A percentile compares a stretch with the other conserved stretches of the same genome.
Evolutionary conservation across 2,797 vertebrate genomes (phyloP).

Genomic region (Phataginus tetradactyla): DNA sequence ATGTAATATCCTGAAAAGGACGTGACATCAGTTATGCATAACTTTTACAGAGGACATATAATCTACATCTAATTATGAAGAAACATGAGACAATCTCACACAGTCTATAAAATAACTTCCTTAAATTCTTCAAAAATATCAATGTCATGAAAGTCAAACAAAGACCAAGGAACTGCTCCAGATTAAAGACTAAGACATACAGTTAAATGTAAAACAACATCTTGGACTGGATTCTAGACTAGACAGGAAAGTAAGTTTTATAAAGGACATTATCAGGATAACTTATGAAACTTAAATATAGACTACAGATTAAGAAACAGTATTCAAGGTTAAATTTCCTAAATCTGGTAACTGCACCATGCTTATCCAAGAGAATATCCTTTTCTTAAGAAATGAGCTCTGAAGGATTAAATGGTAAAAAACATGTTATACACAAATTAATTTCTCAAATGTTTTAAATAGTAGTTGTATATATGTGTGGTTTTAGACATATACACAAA

Average conservation of each 20-base stretch:
- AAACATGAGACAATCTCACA: background rate
- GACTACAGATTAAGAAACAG: background rate
- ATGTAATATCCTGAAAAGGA: background rate
- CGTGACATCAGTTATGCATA: background rate
- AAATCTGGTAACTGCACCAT: background rate
- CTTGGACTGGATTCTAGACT: background rate
- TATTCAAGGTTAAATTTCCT: slow-evolving; percentile 17
- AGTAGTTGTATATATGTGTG: background rate
- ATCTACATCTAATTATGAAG: background rate
- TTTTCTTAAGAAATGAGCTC: slow-evolving; percentile 2
- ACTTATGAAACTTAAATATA: background rate
- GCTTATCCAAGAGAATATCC: background rate
- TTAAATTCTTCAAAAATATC: background rate
- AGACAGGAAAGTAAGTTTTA: background rate
- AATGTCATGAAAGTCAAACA: background rate
- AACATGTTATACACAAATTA: background rate
- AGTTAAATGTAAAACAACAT: slow-evolving; percentile 19
- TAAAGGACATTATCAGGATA: background rate
- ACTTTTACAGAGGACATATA: background rate
- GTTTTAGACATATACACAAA: background rate
- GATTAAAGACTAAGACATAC: slow-evolving; percentile 32
- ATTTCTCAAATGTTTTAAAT: background rate
- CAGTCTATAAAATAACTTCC: slow-evolving; percentile 13
- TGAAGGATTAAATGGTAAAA: background rate
- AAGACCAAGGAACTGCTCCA: background rate